Evolutionary conservation across 2,797 vertebrate genomes (phyloP), one percentile per base, ranked within the genome.

Genomic region (Ciconia nigra): DNA sequence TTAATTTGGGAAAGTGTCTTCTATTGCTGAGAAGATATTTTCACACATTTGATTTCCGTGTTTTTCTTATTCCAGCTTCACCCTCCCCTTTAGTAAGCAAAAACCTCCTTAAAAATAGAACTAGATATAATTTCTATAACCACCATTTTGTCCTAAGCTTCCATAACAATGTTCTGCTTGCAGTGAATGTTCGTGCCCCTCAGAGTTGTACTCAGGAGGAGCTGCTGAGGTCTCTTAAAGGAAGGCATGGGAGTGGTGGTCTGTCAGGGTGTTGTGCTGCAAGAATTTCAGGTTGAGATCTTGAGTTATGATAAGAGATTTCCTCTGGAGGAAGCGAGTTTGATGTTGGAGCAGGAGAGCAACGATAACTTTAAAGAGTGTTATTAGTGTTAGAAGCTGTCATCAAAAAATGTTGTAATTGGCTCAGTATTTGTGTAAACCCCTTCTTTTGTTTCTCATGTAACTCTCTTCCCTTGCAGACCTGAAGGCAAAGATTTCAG

Each of bases 401-500:
- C 31, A 25, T 31, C 16, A 17, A 16, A 52, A n/a, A 14, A 2
- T 11, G 4, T 11, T 15, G 41, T 39, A 4, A 37, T 52, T 2
- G 1, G 19, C 33, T 41, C 8, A 2, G 11, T 35, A 6, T n/a
- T 55, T 14, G 4, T 46, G 7, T 71, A 39, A 81, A 24, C 8
- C 13, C 14, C 24, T 7, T 14, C 2, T 22, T 28, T 7, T 65
- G 5, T 69, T 93, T 47, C 42, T 83, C 49, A 5, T 16, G 15
- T 26, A 11, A 39, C 33, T 41, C 9, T 42, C 31, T 69, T 84
- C 26, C 89, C 5, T 97, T 87, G 41, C 98, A 99, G 99, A 85
- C 99, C 99, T 2, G 99, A 99, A 96, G 99, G 99, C 74, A 99
- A 99, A 95, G 99, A 99, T 96, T 99, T 99, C 98, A 99, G 99